A percentile compares a stretch with the other conserved stretches of the same genome.
Conservation (phyloP, 2,797 vertebrate species). For the Gorsachius magnificus region DNA sequence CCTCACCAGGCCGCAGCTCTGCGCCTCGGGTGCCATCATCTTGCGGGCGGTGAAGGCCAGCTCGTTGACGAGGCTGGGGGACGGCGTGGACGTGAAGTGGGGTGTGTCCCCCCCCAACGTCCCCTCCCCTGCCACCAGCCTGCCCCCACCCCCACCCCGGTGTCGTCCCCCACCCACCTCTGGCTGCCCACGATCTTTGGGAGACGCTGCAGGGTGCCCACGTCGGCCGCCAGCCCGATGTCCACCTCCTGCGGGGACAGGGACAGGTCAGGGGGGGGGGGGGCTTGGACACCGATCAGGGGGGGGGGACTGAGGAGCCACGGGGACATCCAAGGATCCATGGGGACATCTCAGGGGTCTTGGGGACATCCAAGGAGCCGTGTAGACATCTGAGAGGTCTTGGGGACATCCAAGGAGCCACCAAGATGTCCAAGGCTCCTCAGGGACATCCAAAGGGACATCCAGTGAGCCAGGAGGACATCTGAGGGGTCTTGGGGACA, state of each 20-base stretch:
- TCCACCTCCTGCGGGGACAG: constrained; percentile 84
- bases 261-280: no score
- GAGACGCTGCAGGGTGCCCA: constrained; percentile 88
- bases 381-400: no score
- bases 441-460: no score
- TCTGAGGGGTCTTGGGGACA: not conserved
- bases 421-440: no score
- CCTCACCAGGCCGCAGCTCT: constrained; percentile 88
- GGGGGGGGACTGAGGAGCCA: not conserved
- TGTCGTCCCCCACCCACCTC: constrained; percentile 73
- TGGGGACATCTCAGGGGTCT: no score
- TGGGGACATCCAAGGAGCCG: no score
- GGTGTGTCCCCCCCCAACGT: no score
- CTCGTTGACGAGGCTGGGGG: constrained; percentile 86
- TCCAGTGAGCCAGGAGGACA: no score
- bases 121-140: no score
- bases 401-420: not conserved
- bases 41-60: constrained; percentile 87
- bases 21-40: constrained; percentile 88
- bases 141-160: no score
- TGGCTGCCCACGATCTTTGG: constrained; percentile 87
- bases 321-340: not conserved
- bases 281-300: no score
- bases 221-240: constrained; percentile 87
- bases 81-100: not conserved